Percentiles rank a stretch among this genome's conserved stretches.
phyloP scores from a whole-genome alignment of 2,888 invertebrate genomes.

The Hirtodrosophila trivittata region DNA sequence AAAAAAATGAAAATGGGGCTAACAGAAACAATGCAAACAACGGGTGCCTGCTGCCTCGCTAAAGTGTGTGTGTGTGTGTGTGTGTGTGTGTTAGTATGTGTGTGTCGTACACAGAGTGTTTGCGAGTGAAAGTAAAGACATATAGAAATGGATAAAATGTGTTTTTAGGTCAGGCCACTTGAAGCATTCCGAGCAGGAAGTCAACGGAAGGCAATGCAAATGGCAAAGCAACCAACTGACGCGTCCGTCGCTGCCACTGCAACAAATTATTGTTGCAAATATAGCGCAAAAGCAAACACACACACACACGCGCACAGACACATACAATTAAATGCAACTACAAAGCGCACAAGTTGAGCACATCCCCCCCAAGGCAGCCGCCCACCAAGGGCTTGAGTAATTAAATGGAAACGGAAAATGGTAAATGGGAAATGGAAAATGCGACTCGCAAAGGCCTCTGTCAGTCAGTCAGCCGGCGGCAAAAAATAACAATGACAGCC shows the following conservation, averaged over 20 bases:
- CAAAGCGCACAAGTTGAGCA: slow-evolving; percentile 50
- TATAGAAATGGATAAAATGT: slow-evolving; percentile 72
- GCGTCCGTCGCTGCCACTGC: slow-evolving; percentile 35
- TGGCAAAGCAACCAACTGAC: slow-evolving; percentile 47
- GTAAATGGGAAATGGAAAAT: slow-evolving; percentile 22
- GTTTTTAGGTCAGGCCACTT: slow-evolving; percentile 82
- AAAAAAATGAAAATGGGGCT: slow-evolving; percentile 62
- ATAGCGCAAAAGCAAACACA: slow-evolving; percentile 54
- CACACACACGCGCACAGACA: slow-evolving; percentile 10
- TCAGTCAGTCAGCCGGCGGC: slow-evolving; percentile 22
- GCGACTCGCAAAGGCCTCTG: slow-evolving; percentile 22
- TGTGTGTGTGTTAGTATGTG: slow-evolving; percentile 12
- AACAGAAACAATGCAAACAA: slow-evolving; percentile 66
- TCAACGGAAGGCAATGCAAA: slow-evolving; percentile 38
- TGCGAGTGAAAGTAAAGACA: slow-evolving; percentile 78
- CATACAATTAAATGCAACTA: slow-evolving; percentile 62
- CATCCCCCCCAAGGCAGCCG: slow-evolving; percentile 19
- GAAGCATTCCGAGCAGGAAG: slow-evolving; percentile 66
- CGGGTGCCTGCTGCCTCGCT: slow-evolving; percentile 14
- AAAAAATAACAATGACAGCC: slow-evolving; percentile 43
- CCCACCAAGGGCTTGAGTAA: slow-evolving; percentile 48
- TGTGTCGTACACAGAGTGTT: slow-evolving; percentile 4
- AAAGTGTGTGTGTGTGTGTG: slow-evolving; percentile 9
- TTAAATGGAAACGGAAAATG: slow-evolving; percentile 68
- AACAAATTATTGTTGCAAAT: slow-evolving; percentile 70